A percentile compares a stretch with the other conserved stretches of the same genome.
phyloP scores from a whole-genome alignment of 2,797 vertebrate genomes.

The Melanotaenia parkinsoni region DNA sequence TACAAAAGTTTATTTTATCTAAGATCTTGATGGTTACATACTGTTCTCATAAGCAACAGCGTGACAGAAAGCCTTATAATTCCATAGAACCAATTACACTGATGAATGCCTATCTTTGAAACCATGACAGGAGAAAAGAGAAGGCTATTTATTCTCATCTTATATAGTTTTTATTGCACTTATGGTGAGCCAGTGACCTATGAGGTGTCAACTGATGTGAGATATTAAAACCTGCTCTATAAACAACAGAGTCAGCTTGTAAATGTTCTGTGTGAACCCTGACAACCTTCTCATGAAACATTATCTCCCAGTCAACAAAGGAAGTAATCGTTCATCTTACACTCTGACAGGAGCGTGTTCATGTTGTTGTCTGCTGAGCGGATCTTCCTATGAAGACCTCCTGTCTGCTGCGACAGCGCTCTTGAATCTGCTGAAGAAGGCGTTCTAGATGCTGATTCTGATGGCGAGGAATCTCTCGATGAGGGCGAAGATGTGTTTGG shows the following conservation, averaged over 20 bases:
- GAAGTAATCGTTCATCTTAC: constrained; percentile 83
- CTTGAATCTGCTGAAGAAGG: constrained; percentile 47
- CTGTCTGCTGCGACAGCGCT: constrained; percentile 38
- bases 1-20: background rate
- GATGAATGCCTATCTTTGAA: constrained; percentile 13
- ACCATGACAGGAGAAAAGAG: constrained; percentile 12
- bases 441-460: constrained; percentile 43
- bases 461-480: constrained; percentile 42
- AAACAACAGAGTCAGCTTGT: constrained; percentile 51
- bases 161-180: background rate
- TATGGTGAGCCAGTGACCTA: constrained; percentile 43
- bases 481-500: constrained; percentile 48
- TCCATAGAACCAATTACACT: background rate
- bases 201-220: constrained; percentile 62
- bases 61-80: background rate
- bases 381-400: constrained; percentile 79
- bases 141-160: background rate
- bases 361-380: constrained; percentile 86
- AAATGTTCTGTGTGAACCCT: constrained; percentile 39
- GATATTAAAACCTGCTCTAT: constrained; percentile 47
- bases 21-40: background rate
- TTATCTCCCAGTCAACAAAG: constrained; percentile 43
- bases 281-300: constrained; percentile 34
- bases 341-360: constrained; percentile 89
- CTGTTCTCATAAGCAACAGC: background rate